phyloP scores from a whole-genome alignment of 2,113 vertebrate species.

The Gracilinanus agilis region DNA sequence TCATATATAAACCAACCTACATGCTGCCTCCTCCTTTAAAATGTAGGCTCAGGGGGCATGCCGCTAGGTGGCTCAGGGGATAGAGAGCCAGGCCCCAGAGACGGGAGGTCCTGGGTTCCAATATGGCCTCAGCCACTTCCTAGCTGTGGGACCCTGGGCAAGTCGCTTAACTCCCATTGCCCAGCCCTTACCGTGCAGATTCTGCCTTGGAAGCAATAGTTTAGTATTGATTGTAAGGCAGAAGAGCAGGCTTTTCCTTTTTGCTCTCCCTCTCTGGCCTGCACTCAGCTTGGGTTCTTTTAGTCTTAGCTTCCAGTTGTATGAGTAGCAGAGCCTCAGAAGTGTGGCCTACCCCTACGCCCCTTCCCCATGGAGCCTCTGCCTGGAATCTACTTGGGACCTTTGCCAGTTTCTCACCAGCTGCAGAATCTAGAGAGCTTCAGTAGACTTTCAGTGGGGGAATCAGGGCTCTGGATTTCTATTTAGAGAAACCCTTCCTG shows the following conservation, averaged over 20 bases:
- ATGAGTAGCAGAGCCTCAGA: neutral
- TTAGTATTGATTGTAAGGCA: too few relatives aligned
- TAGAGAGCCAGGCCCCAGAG: too few relatives aligned
- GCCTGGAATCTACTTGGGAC: neutral
- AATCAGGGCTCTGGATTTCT: neutral
- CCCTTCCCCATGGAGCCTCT: neutral
- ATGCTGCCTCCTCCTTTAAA: neutral
- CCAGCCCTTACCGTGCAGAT: too few relatives aligned
- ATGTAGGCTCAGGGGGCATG: neutral
- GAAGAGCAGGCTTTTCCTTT: neutral
- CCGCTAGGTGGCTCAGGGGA: too few relatives aligned
- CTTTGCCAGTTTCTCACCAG: neutral
- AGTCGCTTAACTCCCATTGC: too few relatives aligned
- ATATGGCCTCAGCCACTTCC: too few relatives aligned
- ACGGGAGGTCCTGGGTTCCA: too few relatives aligned
- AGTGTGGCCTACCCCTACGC: neutral
- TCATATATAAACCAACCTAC: neutral
- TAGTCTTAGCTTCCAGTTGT: neutral
- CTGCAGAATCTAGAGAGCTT: neutral
- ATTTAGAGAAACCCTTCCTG: neutral
- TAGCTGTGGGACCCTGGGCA: too few relatives aligned
- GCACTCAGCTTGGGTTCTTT: neutral
- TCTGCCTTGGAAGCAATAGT: too few relatives aligned
- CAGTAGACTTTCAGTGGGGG: neutral
- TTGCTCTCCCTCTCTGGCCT: neutral